Percentiles rank a stretch among this genome's conserved stretches.
These are phyloP conservation scores for Anguilla obscura DNA, from an alignment of 2,797 vertebrate species.

Conservation along the genomic window DNA sequence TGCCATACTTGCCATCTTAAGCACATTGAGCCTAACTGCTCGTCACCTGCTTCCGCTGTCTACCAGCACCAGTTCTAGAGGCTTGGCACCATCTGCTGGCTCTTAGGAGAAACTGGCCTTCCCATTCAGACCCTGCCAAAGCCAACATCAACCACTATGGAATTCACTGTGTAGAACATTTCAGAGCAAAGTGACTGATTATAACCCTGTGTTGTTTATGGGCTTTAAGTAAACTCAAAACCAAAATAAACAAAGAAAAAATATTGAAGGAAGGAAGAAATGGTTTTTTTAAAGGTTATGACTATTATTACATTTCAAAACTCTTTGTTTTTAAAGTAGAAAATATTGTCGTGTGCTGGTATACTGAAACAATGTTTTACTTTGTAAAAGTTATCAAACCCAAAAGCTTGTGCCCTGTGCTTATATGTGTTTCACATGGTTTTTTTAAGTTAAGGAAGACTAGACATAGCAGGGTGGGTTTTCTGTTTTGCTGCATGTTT, in stretches of 20 bases:
- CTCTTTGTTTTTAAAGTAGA: background rate
- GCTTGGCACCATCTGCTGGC: conserved; percentile 62
- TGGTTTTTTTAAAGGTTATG: background rate
- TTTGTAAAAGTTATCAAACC: background rate
- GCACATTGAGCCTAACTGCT: conserved; percentile 76
- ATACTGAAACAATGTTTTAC: too few species aligned
- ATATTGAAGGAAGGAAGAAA: background rate
- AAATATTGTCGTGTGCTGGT: background rate
- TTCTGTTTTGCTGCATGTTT: background rate
- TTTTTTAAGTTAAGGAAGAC: background rate
- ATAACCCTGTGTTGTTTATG: conserved; percentile 6
- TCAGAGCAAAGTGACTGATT: conserved; percentile 9
- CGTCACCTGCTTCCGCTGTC: conserved; percentile 53
- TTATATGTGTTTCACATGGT: background rate
- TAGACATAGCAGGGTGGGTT: background rate
- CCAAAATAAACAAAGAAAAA: background rate
- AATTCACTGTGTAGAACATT: background rate
- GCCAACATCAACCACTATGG: background rate
- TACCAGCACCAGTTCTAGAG: conserved; percentile 68
- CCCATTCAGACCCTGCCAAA: conserved; percentile 34
- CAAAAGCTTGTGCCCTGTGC: background rate
- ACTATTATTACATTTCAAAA: background rate
- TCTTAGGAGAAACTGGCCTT: conserved; percentile 38
- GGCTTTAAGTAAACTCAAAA: background rate
- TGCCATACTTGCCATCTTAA: conserved; percentile 92